Percentiles rank a stretch among this genome's conserved stretches.
phyloP scores from a whole-genome alignment of 64 coral and sea anemone species.

The Montipora foliosa region DNA sequence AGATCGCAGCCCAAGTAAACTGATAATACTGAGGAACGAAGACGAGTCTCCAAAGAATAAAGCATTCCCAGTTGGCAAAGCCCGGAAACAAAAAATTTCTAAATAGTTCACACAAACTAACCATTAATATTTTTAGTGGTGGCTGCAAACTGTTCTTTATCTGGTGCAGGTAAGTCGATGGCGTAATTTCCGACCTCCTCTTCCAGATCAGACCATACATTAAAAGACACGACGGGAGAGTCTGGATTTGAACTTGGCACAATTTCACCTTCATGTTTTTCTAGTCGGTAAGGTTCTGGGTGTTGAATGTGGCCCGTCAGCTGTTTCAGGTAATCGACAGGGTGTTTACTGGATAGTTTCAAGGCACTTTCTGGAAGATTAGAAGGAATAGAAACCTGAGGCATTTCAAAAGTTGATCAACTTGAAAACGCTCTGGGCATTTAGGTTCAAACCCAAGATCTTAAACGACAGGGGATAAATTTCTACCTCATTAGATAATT shows the following conservation, averaged over 20 bases:
- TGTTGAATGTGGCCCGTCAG: conserved; percentile 17
- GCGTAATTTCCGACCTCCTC: conserved; percentile 75
- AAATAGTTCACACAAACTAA: neutral
- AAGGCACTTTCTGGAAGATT: conserved; percentile 45
- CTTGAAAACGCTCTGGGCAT: too few species aligned
- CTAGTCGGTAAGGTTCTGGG: conserved; percentile 27
- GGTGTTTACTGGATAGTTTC: conserved; percentile 69
- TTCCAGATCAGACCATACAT: conserved; percentile 84
- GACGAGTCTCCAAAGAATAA: too few species aligned
- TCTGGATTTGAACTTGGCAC: conserved; percentile 95
- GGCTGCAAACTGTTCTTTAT: conserved; percentile 47
- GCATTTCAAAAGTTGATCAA: too few species aligned
- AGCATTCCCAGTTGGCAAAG: too few species aligned
- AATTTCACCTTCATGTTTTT: conserved; percentile 58
- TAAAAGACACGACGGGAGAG: conserved; percentile 67
- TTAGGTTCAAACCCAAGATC: too few species aligned
- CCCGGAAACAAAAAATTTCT: too few species aligned
- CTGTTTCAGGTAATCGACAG: conserved; percentile 63
- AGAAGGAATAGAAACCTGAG: too few species aligned
- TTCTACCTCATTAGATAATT: too few species aligned
- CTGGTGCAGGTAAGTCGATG: conserved; percentile 46
- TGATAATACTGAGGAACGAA: too few species aligned
- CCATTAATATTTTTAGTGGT: neutral
- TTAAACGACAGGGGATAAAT: too few species aligned
- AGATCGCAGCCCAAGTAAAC: too few species aligned